phyloP scores from a whole-genome alignment of 2,888 invertebrate species.

The Drosophila ochracea region DNA sequence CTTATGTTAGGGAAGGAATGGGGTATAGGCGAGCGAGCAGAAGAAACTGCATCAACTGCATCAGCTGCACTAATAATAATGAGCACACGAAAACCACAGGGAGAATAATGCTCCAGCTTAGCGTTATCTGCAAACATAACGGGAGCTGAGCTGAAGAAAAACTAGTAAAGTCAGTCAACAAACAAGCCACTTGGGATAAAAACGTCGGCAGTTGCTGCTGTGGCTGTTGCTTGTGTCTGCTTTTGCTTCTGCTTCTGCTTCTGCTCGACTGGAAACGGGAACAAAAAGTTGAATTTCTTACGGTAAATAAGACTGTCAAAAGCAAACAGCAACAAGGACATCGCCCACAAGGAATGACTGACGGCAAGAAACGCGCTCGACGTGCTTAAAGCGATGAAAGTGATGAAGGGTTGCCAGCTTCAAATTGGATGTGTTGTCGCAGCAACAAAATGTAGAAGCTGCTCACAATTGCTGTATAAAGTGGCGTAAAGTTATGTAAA shows the following conservation, averaged over 20 bases:
- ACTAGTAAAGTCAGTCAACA: slow-evolving; percentile 65
- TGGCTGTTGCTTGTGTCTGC: slow-evolving; percentile 1
- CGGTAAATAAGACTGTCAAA: slow-evolving; percentile 62
- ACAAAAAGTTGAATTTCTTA: slow-evolving; percentile 67
- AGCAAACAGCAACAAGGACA: slow-evolving; percentile 45
- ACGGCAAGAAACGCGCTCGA: slow-evolving; percentile 6
- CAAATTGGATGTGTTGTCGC: background rate
- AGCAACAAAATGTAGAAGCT: no score
- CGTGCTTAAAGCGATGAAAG: slow-evolving; percentile 7
- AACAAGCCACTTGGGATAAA: slow-evolving; percentile 67
- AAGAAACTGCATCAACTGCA: background rate
- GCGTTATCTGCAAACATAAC: background rate
- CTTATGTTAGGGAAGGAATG: background rate
- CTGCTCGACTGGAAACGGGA: slow-evolving; percentile 17
- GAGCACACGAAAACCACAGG: background rate
- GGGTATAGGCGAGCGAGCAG: no score
- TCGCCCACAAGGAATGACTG: slow-evolving; percentile 33
- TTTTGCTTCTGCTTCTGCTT: slow-evolving; percentile 2
- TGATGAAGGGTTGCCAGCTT: slow-evolving; percentile 12
- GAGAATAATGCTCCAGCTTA: background rate
- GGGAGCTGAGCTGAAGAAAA: slow-evolving; percentile 25
- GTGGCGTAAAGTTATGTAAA: slow-evolving; percentile 63
- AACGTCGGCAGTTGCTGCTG: slow-evolving; percentile 20
- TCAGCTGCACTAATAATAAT: slow-evolving; percentile 8
- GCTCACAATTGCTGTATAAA: slow-evolving; percentile 31